A percentile compares a stretch with the other conserved stretches of the same genome.
phyloP scores from a whole-genome alignment of 1,140 invertebrate genomes.

The Lineus longissimus region DNA sequence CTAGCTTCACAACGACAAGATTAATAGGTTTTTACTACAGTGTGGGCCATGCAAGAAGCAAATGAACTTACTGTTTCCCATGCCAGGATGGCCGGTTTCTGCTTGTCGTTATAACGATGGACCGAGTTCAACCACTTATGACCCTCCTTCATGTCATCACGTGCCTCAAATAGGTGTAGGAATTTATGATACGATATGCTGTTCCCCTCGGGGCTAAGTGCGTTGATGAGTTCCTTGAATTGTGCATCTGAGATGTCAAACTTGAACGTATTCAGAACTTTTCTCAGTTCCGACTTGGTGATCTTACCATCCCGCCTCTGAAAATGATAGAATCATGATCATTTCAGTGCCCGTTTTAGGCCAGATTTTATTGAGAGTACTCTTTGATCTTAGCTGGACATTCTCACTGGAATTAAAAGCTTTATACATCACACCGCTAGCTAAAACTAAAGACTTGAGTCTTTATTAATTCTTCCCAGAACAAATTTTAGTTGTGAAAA shows the following conservation, averaged over 20 bases:
- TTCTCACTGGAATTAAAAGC: too few relatives aligned
- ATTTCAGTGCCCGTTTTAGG: too few relatives aligned
- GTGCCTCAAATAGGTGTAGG: constrained; percentile 44
- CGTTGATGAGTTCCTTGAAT: constrained; percentile 42
- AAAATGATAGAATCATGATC: constrained; percentile 1
- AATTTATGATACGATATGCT: constrained; percentile 45
- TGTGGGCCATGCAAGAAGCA: too few relatives aligned
- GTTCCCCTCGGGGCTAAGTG: constrained; percentile 37
- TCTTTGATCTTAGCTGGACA: too few relatives aligned
- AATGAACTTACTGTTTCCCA: constrained; percentile 49
- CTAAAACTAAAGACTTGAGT: too few relatives aligned
- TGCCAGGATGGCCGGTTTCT: constrained; percentile 42
- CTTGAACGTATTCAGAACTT: constrained; percentile 43
- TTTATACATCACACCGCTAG: too few relatives aligned
- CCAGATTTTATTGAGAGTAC: too few relatives aligned
- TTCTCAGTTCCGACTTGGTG: constrained; percentile 40
- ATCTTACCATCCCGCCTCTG: constrained; percentile 43
- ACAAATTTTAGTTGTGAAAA: too few relatives aligned
- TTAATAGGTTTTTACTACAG: too few relatives aligned
- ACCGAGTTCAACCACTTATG: constrained; percentile 50
- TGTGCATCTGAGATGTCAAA: constrained; percentile 39
- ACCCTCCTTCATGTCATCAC: constrained; percentile 38
- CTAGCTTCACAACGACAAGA: too few relatives aligned
- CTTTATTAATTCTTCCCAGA: too few relatives aligned
- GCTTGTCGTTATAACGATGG: constrained; percentile 41